These are phyloP conservation scores for Lota lota DNA, from an alignment of 2,113 vertebrate genomes.

Conservation along the genomic window DNA sequence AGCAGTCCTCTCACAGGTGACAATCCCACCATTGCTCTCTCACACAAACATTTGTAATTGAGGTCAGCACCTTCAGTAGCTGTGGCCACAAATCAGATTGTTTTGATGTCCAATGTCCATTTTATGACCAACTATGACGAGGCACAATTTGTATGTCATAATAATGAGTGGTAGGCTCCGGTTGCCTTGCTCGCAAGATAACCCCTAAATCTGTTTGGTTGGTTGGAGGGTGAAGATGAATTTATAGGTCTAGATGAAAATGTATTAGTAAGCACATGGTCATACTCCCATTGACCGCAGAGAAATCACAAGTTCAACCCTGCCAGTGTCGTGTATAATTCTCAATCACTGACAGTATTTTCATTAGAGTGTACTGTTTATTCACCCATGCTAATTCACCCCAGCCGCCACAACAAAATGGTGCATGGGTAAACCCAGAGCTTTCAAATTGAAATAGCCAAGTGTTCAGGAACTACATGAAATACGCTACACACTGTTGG, in stretches of 20 bases:
- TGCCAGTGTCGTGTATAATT: constrained; percentile 62
- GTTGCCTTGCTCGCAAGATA: too few species aligned
- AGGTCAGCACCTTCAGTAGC: constrained; percentile 35
- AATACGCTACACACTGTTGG: too few species aligned
- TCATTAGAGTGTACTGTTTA: constrained; percentile 52
- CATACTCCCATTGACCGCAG: constrained; percentile 12
- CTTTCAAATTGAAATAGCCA: too few species aligned
- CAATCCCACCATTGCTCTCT: constrained; percentile 36
- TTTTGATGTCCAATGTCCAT: constrained; percentile 16
- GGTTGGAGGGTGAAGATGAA: constrained; percentile 16
- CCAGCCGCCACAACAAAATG: too few species aligned
- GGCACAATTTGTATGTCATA: constrained; percentile 20
- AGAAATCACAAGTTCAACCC: constrained; percentile 51
- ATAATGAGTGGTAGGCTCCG: constrained; percentile 3
- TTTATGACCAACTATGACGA: constrained; percentile 27
- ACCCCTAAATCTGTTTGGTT: background rate
- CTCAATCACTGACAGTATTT: constrained; percentile 64
- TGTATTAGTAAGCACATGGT: constrained; percentile 17
- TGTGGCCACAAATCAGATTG: too few species aligned
- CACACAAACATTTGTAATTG: constrained; percentile 24
- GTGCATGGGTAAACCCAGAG: too few species aligned
- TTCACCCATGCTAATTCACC: constrained; percentile 47
- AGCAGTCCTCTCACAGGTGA: constrained; percentile 40
- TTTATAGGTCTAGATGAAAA: constrained; percentile 49
- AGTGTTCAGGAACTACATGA: too few species aligned